These are phyloP conservation scores for Pentalonia nigronervosa DNA, from an alignment of 1,140 invertebrate species.

Conservation along the genomic window DNA sequence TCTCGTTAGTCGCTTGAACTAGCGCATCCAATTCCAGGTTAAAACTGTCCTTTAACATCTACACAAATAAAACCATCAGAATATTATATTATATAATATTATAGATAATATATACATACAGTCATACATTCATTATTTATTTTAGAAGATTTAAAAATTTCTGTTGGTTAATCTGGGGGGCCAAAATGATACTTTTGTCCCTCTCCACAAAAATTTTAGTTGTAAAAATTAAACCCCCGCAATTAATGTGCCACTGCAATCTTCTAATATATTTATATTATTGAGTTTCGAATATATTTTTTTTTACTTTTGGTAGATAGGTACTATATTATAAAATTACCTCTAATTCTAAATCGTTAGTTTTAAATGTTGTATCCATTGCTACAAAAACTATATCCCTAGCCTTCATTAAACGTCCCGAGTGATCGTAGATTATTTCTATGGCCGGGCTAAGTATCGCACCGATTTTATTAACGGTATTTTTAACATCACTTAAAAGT, in stretches of 20 bases:
- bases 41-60: neutral
- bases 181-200: no score
- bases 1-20: slow-evolving; percentile 7
- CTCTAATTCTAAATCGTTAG: neutral
- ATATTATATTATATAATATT: neutral
- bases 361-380: neutral
- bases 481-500: neutral
- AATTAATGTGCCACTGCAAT: no score
- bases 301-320: neutral
- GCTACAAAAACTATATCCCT: neutral
- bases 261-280: neutral
- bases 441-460: neutral
- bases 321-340: neutral
- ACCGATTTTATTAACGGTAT: neutral
- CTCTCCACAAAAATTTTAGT: no score
- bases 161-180: no score
- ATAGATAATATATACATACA: no score
- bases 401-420: neutral
- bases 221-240: no score
- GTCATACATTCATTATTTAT: no score
- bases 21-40: neutral
- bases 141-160: no score
- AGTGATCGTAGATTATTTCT: neutral
- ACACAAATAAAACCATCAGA: neutral
- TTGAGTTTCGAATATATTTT: neutral